Base-by-base conservation (phyloP, 2,888 invertebrate genomes). In the Apoderus coryli region DNA sequence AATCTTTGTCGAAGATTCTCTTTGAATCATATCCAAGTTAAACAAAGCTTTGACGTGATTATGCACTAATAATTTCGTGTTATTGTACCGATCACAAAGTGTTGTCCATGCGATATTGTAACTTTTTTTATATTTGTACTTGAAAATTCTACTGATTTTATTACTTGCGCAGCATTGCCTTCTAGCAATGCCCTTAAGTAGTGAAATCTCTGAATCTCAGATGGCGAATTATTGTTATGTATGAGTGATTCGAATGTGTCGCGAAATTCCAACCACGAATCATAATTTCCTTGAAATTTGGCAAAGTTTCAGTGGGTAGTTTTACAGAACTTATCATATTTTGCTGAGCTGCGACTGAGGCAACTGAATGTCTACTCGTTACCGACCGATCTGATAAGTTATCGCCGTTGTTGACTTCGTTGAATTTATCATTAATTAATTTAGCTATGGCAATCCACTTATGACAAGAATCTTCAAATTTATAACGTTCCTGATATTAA, bases 191-290 rank as follows among this genome's bases (percentile, higher is more conserved):
- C 22, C 3, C 34, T 4, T 15, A 34, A 26, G 16, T 36, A 37
- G 23, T 37, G 34, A 15, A 27, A 36, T 14, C 34, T 36, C 26
- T 34, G 36, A 10, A 36, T 31, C 1, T 3, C 5, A 4, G 25
- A 2, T 3, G 34, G 5, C 7, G 11, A 22, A 9, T 22, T 19
- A 19, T 40, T 34, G 4, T 31, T 22, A 13, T 40, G 35, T 12
- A 40, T 29, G 3, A 37, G 7, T 3, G 34, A 31, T n/a, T 34
- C 10, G 13, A 32, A 37, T 1, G 29, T 35, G 3, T 36, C 36
- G 3, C 12, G 7, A 15, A 27, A 36, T 19, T 27, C 26, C 14
- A 30, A 9, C 33, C 36, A 36, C 2, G 14, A n/a, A 1, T 25
- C 22, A 23, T 30, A 36, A 2, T 3, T 3, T 9, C 36, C 36